Evolutionary conservation across 2,113 vertebrate species (phyloP), one percentile per base, ranked within the genome.

Genomic region (Fulica atra): DNA sequence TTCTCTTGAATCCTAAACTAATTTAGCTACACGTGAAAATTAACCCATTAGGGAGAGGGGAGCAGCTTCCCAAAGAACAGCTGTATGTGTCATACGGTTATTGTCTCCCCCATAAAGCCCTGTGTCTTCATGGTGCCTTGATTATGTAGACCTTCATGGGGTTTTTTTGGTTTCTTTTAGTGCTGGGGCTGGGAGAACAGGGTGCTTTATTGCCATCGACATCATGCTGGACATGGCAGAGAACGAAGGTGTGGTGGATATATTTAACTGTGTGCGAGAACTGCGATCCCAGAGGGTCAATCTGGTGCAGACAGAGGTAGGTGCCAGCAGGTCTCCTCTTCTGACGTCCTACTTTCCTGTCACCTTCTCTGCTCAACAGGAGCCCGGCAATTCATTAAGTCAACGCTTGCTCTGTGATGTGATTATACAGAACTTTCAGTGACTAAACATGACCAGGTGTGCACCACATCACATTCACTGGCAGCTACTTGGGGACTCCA

Each of bases 221-320:
- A 99, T 99, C 96, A 99, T 99, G 99, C 97, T 99, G 33, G 99
- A 99, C 98, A 99, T 99, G 99, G 99, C 99, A 1, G 99, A 99
- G 97, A 99, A 99, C 2, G 99, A 99, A 89, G 99, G 99, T 0
- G 99, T 99, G 74, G 99, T 99, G 78, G 99, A 99, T 95, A 99
- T 99, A 57, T 99, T 99, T 96, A 99, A 99, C 98, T 99, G 99
- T 10, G 99, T 99, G 96, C 97, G 99, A n/a, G 99, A 99, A 96
- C 98, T 99, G 76, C 98, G 99, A 36, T 99, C 99, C 60, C 99
- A 99, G 40, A 98, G 99, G 71, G 99, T 99, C 98, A 99, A 99
- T 94, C 96, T 99, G 98, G 99, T 99, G 35, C 99, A 99, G 98
- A 99, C 99, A 0, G 99, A 99, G 98, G 99, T 99, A 81, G 95